These are phyloP conservation scores for Trichopria drosophilae DNA, from an alignment of 2,888 invertebrate species.

Conservation along the genomic window DNA sequence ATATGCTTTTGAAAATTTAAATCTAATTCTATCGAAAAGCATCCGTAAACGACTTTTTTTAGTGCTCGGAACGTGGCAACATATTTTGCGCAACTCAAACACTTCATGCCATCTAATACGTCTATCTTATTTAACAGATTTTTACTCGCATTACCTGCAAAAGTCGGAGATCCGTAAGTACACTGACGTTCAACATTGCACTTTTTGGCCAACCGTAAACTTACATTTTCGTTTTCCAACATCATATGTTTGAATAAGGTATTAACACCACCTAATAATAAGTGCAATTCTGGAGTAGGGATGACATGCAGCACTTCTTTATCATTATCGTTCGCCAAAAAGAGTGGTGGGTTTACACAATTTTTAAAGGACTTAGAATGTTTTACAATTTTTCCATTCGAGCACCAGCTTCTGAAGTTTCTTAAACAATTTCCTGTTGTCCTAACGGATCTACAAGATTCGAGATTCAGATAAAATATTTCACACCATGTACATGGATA, in stretches of 20 bases:
- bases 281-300: too few species aligned
- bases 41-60: constrained; percentile 4
- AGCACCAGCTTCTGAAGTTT: constrained; percentile 8
- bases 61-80: constrained; percentile 3
- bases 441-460: neutral
- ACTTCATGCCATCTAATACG: constrained; percentile 8
- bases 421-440: constrained; percentile 11
- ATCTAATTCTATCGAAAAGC: constrained; percentile 3
- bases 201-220: constrained; percentile 3
- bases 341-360: constrained; percentile 7
- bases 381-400: constrained; percentile 4
- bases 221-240: constrained; percentile 7
- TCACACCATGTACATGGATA: constrained; percentile 8
- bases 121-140: constrained; percentile 7
- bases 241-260: constrained; percentile 7
- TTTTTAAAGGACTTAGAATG: constrained; percentile 4
- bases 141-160: constrained; percentile 6
- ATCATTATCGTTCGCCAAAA: constrained; percentile 6
- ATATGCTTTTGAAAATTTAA: constrained; percentile 5
- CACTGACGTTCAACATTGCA: too few species aligned
- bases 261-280: constrained; percentile 8
- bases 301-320: constrained; percentile 7
- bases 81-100: constrained; percentile 8
- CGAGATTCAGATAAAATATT: constrained; percentile 1
- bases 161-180: too few species aligned